Percentiles rank a stretch among this genome's conserved stretches.
Conservation (phyloP, 2,888 invertebrate genomes). For the Autographa gamma region DNA sequence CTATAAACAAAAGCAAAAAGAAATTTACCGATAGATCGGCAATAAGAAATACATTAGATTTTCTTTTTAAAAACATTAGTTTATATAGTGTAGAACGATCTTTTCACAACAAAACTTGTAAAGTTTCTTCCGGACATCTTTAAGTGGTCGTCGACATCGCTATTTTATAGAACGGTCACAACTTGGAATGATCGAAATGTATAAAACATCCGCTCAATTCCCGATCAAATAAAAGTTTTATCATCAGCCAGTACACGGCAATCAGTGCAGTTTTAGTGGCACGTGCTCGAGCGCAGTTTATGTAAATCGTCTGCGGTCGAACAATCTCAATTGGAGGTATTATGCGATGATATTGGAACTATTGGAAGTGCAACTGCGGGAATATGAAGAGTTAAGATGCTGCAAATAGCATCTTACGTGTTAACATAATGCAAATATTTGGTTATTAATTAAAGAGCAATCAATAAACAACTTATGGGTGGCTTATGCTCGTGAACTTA, state of each 20-base stretch:
- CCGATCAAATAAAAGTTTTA: slow-evolving; percentile 59
- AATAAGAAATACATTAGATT: not conserved
- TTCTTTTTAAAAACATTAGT: not conserved
- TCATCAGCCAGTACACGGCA: slow-evolving; percentile 54
- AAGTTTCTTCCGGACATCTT: slow-evolving; percentile 35
- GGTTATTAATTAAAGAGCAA: slow-evolving; percentile 30
- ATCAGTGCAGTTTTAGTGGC: slow-evolving; percentile 69
- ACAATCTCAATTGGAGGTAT: slow-evolving; percentile 72
- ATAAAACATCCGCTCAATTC: slow-evolving; percentile 51
- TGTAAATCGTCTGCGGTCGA: slow-evolving; percentile 71
- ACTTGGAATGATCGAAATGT: slow-evolving; percentile 31
- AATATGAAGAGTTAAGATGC: slow-evolving; percentile 62
- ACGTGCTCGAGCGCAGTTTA: slow-evolving; percentile 73
- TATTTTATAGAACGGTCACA: slow-evolving; percentile 23
- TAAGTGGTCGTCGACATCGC: slow-evolving; percentile 28
- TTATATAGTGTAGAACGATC: not conserved
- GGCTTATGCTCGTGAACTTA: too few species aligned
- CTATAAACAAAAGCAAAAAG: not conserved
- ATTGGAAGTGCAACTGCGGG: slow-evolving; percentile 63
- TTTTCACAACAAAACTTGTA: slow-evolving; percentile 7
- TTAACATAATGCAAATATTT: slow-evolving; percentile 28
- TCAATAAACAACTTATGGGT: not conserved
- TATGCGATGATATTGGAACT: slow-evolving; percentile 71
- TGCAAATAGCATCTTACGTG: slow-evolving; percentile 66
- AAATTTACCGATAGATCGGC: not conserved